Percentiles rank a stretch among this genome's conserved stretches.
phyloP scores from a whole-genome alignment of 1,140 invertebrate genomes.

The Zelostemma sp. region DNA sequence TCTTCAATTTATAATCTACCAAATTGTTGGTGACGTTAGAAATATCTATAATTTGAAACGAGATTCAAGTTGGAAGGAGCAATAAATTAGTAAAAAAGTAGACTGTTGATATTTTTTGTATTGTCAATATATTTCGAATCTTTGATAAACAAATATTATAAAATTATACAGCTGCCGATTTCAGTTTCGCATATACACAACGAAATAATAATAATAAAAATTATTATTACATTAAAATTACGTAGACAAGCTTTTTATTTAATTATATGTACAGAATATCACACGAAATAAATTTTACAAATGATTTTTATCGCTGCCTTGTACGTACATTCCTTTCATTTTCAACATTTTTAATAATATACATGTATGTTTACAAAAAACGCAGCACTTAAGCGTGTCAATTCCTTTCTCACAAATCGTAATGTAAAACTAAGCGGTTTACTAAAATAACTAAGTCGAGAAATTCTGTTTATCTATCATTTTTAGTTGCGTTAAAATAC shows the following conservation, averaged over 20 bases:
- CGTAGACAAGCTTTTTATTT: conserved; percentile 44
- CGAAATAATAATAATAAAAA: conserved; percentile 45
- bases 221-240: conserved; percentile 51
- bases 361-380: conserved; percentile 30
- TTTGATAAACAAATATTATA: conserved; percentile 64
- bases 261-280: conserved; percentile 63
- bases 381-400: conserved; percentile 22
- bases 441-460: conserved; percentile 19
- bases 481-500: conserved; percentile 6
- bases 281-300: conserved; percentile 62
- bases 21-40: too few relatives aligned
- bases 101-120: too few relatives aligned
- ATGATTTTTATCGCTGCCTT: conserved; percentile 29
- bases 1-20: too few relatives aligned
- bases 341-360: conserved; percentile 27
- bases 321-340: conserved; percentile 6
- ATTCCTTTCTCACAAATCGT: conserved; percentile 32
- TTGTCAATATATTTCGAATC: conserved; percentile 62
- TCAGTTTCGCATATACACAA: conserved; percentile 57
- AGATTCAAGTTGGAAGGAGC: too few relatives aligned
- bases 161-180: conserved; percentile 57
- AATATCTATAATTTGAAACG: too few relatives aligned
- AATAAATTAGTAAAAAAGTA: too few relatives aligned
- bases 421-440: conserved; percentile 11
- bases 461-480: conserved; percentile 18